Evolutionary conservation across 2,797 vertebrate genomes (phyloP).

Genomic region (Acanthornis magna): DNA sequence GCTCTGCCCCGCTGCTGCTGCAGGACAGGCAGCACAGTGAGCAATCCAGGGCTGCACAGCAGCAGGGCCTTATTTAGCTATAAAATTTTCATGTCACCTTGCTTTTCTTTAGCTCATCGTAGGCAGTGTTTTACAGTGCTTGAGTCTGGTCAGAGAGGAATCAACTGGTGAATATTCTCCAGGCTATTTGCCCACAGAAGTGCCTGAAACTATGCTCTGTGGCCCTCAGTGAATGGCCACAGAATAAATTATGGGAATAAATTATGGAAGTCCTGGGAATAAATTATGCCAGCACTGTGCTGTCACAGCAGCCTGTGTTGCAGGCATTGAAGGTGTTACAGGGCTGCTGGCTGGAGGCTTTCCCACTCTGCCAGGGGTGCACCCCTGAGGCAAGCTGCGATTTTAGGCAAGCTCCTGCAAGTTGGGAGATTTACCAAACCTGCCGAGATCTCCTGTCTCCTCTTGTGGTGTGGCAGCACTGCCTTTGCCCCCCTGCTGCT

Average conservation of each 20-base stretch:
- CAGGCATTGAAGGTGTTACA: fast-evolving
- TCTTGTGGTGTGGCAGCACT: background rate
- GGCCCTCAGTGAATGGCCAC: background rate
- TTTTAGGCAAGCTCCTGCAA: background rate
- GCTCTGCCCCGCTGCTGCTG: background rate
- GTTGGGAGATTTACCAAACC: background rate
- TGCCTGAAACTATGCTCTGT: background rate
- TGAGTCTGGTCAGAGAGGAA: background rate
- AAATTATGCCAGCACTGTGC: background rate
- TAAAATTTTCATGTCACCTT: background rate
- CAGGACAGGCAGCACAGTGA: background rate
- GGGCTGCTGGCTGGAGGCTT: background rate
- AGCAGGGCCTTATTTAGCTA: constrained; percentile 14
- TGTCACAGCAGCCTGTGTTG: background rate
- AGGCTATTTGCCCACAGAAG: background rate
- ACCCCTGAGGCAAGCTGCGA: fast-evolving
- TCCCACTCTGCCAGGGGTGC: background rate
- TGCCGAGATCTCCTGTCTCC: background rate
- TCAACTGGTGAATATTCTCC: background rate
- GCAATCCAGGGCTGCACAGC: background rate
- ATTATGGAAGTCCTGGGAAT: fast-evolving
- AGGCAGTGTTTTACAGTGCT: background rate
- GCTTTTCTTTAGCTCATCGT: background rate
- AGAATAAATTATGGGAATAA: background rate
- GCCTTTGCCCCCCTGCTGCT: background rate